These are phyloP conservation scores for Lucinisca nassula DNA, from an alignment of 2,888 invertebrate species.

Conservation along the genomic window DNA sequence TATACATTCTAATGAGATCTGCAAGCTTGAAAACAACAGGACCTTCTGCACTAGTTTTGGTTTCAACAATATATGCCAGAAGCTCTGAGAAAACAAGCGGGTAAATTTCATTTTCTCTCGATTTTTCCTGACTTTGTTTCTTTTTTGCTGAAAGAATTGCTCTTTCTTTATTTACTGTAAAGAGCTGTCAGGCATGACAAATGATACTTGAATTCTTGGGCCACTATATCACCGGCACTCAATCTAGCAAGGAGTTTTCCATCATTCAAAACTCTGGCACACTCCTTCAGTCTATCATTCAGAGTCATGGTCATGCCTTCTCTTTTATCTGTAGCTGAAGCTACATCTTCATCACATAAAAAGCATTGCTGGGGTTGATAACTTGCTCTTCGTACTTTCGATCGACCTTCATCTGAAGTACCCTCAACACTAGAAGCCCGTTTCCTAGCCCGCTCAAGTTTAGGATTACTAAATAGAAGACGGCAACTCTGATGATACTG, in stretches of 20 bases:
- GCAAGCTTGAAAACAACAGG: conserved; percentile 58
- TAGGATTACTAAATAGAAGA: conserved; percentile 52
- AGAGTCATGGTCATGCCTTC: conserved; percentile 67
- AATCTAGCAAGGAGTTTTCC: conserved; percentile 59
- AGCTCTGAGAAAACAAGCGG: conserved; percentile 55
- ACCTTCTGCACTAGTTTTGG: conserved; percentile 30
- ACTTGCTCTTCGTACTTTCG: conserved; percentile 6
- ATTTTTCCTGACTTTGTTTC: not conserved
- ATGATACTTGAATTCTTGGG: conserved; percentile 71
- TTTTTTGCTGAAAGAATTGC: conserved; percentile 22
- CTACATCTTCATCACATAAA: conserved; percentile 56
- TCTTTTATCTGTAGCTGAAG: conserved; percentile 33
- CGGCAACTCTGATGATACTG: conserved; percentile 63
- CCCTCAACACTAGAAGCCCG: not conserved
- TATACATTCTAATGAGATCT: too few relatives aligned
- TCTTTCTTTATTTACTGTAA: conserved; percentile 62
- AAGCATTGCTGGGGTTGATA: conserved; percentile 28
- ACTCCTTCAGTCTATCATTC: conserved; percentile 54
- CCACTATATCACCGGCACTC: conserved; percentile 68
- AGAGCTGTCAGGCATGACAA: conserved; percentile 49
- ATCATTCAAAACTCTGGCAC: conserved; percentile 62
- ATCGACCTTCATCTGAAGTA: not conserved
- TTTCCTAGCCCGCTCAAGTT: conserved; percentile 46
- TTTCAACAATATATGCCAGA: conserved; percentile 62
- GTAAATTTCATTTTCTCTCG: not conserved